Percentiles rank a stretch among this genome's conserved stretches.
These are phyloP conservation scores for Lasioglossum malachurum DNA, from an alignment of 2,888 invertebrate genomes.

Conservation along the genomic window DNA sequence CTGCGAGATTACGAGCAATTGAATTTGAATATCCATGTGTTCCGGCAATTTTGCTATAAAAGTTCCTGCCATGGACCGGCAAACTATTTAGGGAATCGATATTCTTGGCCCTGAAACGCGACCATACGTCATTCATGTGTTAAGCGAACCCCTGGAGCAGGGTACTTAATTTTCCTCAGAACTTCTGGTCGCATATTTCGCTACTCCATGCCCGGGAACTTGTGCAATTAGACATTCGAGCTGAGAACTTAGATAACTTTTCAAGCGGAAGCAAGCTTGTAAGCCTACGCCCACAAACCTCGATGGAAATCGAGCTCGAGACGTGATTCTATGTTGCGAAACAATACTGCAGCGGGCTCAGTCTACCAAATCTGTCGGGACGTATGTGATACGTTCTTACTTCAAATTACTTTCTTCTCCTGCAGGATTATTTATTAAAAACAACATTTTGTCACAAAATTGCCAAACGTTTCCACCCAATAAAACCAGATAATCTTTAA, in stretches of 20 bases:
- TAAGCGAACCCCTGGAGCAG: conserved; percentile 18
- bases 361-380: not conserved
- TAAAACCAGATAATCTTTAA: not conserved
- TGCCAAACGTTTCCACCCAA: not conserved
- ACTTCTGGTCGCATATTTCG: conserved; percentile 61
- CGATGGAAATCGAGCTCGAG: conserved; percentile 7
- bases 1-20: not conserved
- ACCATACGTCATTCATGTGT: conserved; percentile 39
- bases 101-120: conserved; percentile 18
- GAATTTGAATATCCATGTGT: not conserved
- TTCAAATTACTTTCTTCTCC: not conserved
- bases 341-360: conserved; percentile 2
- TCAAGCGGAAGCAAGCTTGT: conserved; percentile 1
- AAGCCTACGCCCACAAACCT: conserved; percentile 16
- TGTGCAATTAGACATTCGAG: conserved; percentile 58
- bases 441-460: not conserved
- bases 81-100: conserved; percentile 16
- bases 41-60: not conserved
- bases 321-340: not conserved
- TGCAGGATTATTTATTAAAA: too few relatives aligned
- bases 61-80: not conserved
- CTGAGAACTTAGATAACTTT: conserved; percentile 50
- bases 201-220: conserved; percentile 49
- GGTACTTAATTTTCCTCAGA: conserved; percentile 65
- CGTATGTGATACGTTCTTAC: not conserved